Base-by-base conservation (phyloP, 2,113 vertebrate genomes). In the Notechis scutatus region DNA sequence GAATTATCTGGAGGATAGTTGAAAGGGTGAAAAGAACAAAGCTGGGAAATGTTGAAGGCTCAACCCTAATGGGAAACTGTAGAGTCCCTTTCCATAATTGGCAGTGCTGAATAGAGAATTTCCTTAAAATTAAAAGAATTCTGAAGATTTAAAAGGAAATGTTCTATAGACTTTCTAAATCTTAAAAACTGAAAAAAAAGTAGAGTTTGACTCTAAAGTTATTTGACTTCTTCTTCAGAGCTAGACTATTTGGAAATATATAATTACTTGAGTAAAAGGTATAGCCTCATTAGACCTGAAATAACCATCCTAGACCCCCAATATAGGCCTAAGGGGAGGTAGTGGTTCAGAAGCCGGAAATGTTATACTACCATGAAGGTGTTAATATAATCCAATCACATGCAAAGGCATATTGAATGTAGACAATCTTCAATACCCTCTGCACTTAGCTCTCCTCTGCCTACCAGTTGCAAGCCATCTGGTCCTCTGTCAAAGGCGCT, bases 401-500 rank as follows among this genome's bases (percentile, higher is more conserved):
- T 90, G 86, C 34, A 87, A 94, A 95, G 94, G 89, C 39, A 81
- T 88, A 92, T 42, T 92, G 91, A 93, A 95, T n/a, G 1, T 54
- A 96, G 95, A 93, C 88, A 95, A 64, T 91, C 90, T 94, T 52
- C 95, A 94, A 92, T 88, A 90, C 94, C 94, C 87, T 93, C 64
- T 95, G 93, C 69, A 92, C 64, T 94, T 34, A 93, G 89, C 90
- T 96, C 92, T 94, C 93, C 56, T 90, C 90, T 50, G 29, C 89
- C 89, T 93, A 57, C 91, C 87, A 52, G 54, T 86, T 95, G 88
- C 94, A 95, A 92, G 92, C 95, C 95, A 95, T 93, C 87, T 94
- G 93, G 95, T 93, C 96, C 88, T 96, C 52, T 54, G 95, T 87
- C 94, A 94, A 59, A 96, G 92, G 92, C 91, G 94, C 93, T 95